Evolutionary conservation across 2,797 vertebrate genomes (phyloP).

Genomic region (Rousettus madagascariensis): DNA sequence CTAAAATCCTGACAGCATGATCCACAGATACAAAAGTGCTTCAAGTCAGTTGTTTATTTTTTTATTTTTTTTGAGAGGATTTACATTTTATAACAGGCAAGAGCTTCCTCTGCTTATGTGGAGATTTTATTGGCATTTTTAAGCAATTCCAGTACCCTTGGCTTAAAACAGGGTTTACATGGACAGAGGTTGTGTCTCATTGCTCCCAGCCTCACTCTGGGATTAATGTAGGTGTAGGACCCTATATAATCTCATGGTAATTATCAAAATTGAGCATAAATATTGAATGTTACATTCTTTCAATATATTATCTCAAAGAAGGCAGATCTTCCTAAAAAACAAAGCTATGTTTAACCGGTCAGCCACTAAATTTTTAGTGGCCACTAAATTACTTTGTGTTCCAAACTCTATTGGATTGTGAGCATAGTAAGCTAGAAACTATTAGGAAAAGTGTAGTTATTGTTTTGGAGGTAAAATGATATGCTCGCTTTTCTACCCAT

Average conservation of each 20-base stretch:
- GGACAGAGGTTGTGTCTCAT: background rate
- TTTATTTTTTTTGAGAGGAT: conserved; percentile 50
- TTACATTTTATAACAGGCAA: conserved; percentile 63
- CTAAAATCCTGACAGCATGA: conserved; percentile 66
- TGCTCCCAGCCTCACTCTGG: background rate
- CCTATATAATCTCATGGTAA: background rate
- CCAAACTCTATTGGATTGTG: background rate
- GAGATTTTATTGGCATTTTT: conserved; percentile 37
- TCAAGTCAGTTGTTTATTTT: conserved; percentile 41
- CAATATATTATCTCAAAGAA: background rate
- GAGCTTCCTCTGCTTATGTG: background rate
- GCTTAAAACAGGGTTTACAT: conserved; percentile 47
- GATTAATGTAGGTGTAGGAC: background rate
- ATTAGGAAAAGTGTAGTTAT: background rate
- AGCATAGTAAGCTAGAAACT: background rate
- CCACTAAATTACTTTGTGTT: background rate
- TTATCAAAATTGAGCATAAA: background rate
- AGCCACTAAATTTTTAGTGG: background rate
- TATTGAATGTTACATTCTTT: background rate
- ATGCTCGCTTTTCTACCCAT: background rate
- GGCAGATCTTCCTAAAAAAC: background rate
- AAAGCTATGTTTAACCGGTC: background rate
- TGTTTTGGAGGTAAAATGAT: background rate
- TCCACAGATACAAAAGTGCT: conserved; percentile 37
- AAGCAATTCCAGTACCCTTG: background rate